phyloP scores from a whole-genome alignment of 2,888 invertebrate genomes.

The Tetrapedia diversipes region DNA sequence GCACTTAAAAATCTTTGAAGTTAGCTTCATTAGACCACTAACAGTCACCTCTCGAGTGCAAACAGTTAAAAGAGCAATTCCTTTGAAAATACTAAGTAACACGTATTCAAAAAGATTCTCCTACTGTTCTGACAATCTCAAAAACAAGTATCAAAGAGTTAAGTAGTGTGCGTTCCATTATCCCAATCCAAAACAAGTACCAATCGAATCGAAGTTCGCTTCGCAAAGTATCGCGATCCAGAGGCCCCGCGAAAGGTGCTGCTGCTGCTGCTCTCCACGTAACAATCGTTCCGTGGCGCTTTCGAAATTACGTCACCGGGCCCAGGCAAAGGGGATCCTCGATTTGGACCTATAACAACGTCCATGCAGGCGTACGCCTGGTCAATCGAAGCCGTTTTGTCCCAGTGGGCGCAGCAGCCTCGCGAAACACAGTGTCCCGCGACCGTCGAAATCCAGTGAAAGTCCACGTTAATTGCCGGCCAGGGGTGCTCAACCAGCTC shows the following conservation, averaged over 20 bases:
- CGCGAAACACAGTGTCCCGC: slow-evolving; percentile 21
- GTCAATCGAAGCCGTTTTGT: slow-evolving; percentile 2
- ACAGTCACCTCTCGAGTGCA: too few species aligned
- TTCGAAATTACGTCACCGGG: slow-evolving; percentile 56
- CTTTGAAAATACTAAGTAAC: too few species aligned
- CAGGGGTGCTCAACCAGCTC: slow-evolving; percentile 72
- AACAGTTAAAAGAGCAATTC: too few species aligned
- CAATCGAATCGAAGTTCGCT: background rate
- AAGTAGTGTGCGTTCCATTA: too few species aligned
- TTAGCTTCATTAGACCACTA: too few species aligned
- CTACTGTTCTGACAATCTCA: too few species aligned
- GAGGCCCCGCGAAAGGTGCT: slow-evolving; percentile 47
- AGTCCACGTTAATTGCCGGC: slow-evolving; percentile 71
- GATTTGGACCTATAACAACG: slow-evolving; percentile 25
- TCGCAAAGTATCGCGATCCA: background rate
- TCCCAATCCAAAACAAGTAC: background rate
- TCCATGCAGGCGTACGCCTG: background rate
- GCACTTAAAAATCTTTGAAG: too few species aligned
- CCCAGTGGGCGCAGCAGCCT: background rate
- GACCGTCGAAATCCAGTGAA: slow-evolving; percentile 76
- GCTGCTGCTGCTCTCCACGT: slow-evolving; percentile 41
- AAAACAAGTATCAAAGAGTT: too few species aligned
- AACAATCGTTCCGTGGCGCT: slow-evolving; percentile 49
- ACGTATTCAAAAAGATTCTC: background rate
- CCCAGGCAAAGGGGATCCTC: slow-evolving; percentile 16